Percentiles rank a stretch among this genome's conserved stretches.
These are phyloP conservation scores for Temnothorax ravouxi DNA, from an alignment of 2,888 invertebrate species.

Conservation along the genomic window DNA sequence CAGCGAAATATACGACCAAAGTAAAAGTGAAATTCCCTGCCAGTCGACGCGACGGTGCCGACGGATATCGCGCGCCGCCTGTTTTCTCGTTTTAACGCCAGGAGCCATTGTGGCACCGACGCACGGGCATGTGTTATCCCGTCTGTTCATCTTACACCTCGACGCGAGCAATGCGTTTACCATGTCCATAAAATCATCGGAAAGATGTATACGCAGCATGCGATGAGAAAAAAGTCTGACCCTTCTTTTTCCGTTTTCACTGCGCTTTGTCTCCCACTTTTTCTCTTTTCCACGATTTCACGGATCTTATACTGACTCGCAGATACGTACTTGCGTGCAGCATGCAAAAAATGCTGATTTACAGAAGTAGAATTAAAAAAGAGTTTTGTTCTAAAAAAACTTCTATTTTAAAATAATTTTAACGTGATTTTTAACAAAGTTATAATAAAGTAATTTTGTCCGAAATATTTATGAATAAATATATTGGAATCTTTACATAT, in stretches of 20 bases:
- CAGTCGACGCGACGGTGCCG: conserved; percentile 18
- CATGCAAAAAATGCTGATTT: conserved; percentile 1
- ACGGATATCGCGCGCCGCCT: conserved; percentile 60
- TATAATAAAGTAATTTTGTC: neutral
- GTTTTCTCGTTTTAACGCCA: conserved; percentile 64
- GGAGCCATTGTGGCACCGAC: conserved; percentile 44
- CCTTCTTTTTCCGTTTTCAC: neutral
- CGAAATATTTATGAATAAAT: conserved; percentile 7
- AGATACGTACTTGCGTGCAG: neutral
- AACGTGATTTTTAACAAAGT: neutral
- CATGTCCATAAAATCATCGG: conserved; percentile 68
- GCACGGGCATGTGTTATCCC: conserved; percentile 64
- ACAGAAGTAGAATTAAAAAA: neutral
- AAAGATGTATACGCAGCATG: conserved; percentile 66
- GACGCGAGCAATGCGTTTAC: conserved; percentile 60
- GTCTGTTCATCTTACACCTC: conserved; percentile 66
- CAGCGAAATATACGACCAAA: conserved; percentile 64
- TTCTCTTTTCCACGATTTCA: neutral
- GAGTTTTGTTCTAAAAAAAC: neutral
- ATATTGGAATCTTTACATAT: neutral
- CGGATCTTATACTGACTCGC: neutral
- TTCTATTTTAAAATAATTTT: neutral
- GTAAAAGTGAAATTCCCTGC: conserved; percentile 71
- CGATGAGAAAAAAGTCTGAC: conserved; percentile 49
- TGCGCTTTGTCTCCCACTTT: neutral